Conservation (phyloP, 2,797 vertebrate genomes). For the Hoplostethus mediterraneus region DNA sequence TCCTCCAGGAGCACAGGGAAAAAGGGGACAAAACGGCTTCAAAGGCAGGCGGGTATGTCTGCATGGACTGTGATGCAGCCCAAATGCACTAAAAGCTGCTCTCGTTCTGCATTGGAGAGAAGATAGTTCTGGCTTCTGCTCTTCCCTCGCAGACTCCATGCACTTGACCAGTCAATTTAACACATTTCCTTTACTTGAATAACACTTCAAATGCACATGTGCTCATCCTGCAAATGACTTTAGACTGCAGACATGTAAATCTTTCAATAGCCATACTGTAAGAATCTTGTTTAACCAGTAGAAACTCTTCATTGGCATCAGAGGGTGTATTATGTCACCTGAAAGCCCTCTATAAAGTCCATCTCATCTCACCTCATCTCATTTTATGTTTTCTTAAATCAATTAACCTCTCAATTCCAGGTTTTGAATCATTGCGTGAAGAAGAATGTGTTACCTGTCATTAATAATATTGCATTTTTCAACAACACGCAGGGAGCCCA, state of each 20-base stretch:
- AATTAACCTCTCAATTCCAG: background rate
- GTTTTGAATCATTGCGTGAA: background rate
- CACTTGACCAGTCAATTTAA: too few species aligned
- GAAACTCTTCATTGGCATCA: too few species aligned
- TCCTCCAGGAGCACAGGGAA: conserved; percentile 91
- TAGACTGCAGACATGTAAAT: too few species aligned
- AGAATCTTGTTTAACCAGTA: too few species aligned
- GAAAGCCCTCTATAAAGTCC: background rate
- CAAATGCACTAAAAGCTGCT: background rate
- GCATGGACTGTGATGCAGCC: background rate
- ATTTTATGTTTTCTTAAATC: background rate
- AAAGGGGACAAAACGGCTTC: conserved; percentile 89
- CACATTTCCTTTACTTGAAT: too few species aligned
- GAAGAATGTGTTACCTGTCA: background rate
- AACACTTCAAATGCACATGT: too few species aligned
- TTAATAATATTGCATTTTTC: background rate
- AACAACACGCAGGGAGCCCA: conserved; percentile 84
- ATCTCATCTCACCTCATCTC: background rate
- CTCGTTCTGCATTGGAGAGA: too few species aligned
- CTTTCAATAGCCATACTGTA: too few species aligned
- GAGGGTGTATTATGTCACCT: too few species aligned
- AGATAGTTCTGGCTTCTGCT: too few species aligned
- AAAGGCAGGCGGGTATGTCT: conserved; percentile 92
- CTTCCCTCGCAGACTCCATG: too few species aligned
- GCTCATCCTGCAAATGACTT: too few species aligned